Evolutionary conservation across 2,888 invertebrate species (phyloP).

Genomic region (Pseudoips prasinana): DNA sequence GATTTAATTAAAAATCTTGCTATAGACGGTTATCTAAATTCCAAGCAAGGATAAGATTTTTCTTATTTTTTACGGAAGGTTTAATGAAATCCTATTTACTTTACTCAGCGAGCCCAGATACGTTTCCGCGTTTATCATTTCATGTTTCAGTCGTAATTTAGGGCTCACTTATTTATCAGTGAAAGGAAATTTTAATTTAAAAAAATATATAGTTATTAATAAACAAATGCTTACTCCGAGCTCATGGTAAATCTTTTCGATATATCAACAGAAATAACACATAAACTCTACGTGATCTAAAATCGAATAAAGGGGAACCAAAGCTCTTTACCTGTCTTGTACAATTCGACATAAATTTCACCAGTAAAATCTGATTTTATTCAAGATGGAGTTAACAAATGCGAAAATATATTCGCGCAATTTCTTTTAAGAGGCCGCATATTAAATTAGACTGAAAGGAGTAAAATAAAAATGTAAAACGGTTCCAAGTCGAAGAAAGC

Average conservation of each 20-base stretch:
- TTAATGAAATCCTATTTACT: slow-evolving; percentile 65
- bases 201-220: too few relatives aligned
- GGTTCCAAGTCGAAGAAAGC: slow-evolving; percentile 53
- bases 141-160: slow-evolving; percentile 4
- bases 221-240: too few relatives aligned
- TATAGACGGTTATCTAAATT: slow-evolving; percentile 73
- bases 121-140: slow-evolving; percentile 15
- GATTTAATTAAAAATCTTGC: slow-evolving; percentile 77
- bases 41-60: slow-evolving; percentile 61
- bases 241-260: slow-evolving; percentile 5
- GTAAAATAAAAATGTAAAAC: slow-evolving; percentile 70
- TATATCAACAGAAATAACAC: slow-evolving; percentile 20
- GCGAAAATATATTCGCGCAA: slow-evolving; percentile 64
- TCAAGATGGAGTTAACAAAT: slow-evolving; percentile 61
- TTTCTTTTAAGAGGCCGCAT: slow-evolving; percentile 66
- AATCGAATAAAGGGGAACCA: slow-evolving; percentile 18
- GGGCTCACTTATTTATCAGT: too few relatives aligned
- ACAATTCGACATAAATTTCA: slow-evolving; percentile 46
- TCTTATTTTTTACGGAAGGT: slow-evolving; percentile 51
- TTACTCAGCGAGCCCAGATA: slow-evolving; percentile 33
- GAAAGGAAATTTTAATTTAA: too few relatives aligned
- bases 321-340: slow-evolving; percentile 31
- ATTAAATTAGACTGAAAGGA: slow-evolving; percentile 73
- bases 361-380: slow-evolving; percentile 55
- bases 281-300: slow-evolving; percentile 26